phyloP scores from a whole-genome alignment of 2,888 invertebrate species.

The Drosophila pseudotakahashii region DNA sequence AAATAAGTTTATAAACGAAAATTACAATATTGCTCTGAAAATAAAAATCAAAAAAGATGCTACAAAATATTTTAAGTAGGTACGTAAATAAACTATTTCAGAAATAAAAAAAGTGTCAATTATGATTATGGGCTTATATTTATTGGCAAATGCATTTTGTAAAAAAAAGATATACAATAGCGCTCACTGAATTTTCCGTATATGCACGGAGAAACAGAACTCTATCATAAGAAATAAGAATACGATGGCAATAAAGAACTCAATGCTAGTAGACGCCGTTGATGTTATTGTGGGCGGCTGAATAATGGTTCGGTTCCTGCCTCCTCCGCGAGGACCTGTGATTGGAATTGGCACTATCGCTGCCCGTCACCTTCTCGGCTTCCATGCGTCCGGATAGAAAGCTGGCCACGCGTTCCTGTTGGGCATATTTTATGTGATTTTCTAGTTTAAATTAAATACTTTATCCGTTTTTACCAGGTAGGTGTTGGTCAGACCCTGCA shows the following conservation, averaged over 20 bases:
- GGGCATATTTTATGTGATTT: not conserved
- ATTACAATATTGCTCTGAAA: no score
- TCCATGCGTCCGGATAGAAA: conserved; percentile 89
- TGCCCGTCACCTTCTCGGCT: conserved; percentile 86
- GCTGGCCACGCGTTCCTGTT: conserved; percentile 87
- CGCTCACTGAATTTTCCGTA: conserved; percentile 63
- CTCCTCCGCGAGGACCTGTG: conserved; percentile 66
- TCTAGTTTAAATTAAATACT: not conserved
- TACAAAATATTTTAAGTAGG: no score
- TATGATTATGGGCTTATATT: conserved; percentile 8
- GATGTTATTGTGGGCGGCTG: conserved; percentile 82
- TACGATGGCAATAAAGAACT: conserved; percentile 79
- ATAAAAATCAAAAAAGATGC: no score
- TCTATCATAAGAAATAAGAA: conserved; percentile 81
- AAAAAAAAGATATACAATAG: conserved; percentile 29
- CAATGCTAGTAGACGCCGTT: conserved; percentile 84
- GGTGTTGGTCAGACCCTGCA: conserved; percentile 77
- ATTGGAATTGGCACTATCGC: conserved; percentile 56
- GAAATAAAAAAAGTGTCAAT: not conserved
- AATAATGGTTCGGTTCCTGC: conserved; percentile 73
- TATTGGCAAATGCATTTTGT: conserved; percentile 13
- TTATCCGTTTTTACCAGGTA: conserved; percentile 71
- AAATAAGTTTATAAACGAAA: no score
- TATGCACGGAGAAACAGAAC: conserved; percentile 77
- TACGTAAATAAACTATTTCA: no score